Base-by-base conservation (phyloP, 92 coral and sea anemone genomes). In the Plumapathes pennacea region DNA sequence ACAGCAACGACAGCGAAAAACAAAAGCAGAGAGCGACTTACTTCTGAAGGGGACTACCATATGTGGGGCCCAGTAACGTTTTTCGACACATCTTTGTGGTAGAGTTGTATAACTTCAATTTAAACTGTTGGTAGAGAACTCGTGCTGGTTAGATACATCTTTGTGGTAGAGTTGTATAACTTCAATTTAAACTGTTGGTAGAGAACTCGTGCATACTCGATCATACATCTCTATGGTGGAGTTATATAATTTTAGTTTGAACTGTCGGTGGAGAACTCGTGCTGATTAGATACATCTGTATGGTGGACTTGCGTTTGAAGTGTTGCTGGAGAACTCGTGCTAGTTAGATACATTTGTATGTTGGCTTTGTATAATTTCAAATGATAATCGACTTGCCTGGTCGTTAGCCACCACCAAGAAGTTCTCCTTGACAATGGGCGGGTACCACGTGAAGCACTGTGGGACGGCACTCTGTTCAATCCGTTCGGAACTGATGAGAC, bases 391-490 rank as follows among this genome's bases (percentile, higher is more conserved):
- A 44, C 40, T 0, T 53, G 81, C 95, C 76, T 90, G 97, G 66
- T 92, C 94, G 20, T 90, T 89, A 3, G 96, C 98, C 33, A 92
- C 81, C n/a, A 77, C 84, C 6, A 92, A 81, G 51, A 92, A 92
- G 49, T 90, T 80, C 68, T 92, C 98, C 54, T 92, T 92, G 67
- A 92, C 96, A 46, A 92, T 90, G 1, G 98, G 96, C 11, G 98
- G 98, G 52, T 92, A 92, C 98, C 98, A 92, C 14, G 89, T 78
- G 50, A 92, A 84, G 51, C 98, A 92, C 78, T 89, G 96, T 3
- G 98, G 98, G 15, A 84, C 80, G 2, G 96, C 98, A 37, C 98
- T 88, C 57, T 92, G 98, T 50, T 92, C 98, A 39, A 92, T 89
- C 33, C 98, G 83, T 50, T 92, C 98, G 2, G 89, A 84, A 41